phyloP scores from a whole-genome alignment of 1,140 invertebrate genomes.

The Drosophila carrolli region DNA sequence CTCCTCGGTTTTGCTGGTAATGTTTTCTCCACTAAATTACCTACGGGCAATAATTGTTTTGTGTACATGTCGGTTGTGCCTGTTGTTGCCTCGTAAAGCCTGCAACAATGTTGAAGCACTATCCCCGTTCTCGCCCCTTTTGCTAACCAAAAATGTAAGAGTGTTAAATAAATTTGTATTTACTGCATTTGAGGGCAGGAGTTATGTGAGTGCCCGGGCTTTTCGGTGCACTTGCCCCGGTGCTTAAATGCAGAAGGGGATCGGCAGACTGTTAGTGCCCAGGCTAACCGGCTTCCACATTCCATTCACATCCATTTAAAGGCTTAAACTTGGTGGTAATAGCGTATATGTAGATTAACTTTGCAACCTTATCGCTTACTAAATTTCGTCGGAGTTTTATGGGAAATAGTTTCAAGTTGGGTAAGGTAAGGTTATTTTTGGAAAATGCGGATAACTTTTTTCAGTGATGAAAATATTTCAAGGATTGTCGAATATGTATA shows the following conservation, averaged over 20 bases:
- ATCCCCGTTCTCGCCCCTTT: neutral
- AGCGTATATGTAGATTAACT: conserved; percentile 23
- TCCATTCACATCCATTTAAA: conserved; percentile 30
- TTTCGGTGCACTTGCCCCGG: conserved; percentile 17
- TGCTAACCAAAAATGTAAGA: conserved; percentile 36
- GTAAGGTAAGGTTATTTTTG: neutral
- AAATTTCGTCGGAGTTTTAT: conserved; percentile 7
- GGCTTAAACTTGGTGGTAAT: conserved; percentile 27
- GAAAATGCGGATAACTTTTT: neutral
- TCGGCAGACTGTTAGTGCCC: conserved; percentile 13
- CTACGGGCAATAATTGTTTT: conserved; percentile 79
- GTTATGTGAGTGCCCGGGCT: conserved; percentile 34
- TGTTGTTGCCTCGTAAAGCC: conserved; percentile 33
- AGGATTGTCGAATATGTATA: neutral
- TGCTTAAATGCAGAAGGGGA: conserved; percentile 31
- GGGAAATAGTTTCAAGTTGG: neutral
- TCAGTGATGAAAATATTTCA: neutral
- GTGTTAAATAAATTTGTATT: conserved; percentile 52
- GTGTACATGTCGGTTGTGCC: conserved; percentile 54
- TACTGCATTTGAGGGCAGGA: conserved; percentile 45
- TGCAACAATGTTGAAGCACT: conserved; percentile 34
- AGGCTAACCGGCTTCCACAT: conserved; percentile 13
- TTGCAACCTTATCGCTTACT: conserved; percentile 15
- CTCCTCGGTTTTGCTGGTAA: conserved; percentile 42
- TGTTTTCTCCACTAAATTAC: conserved; percentile 74